These are phyloP conservation scores for Sardinella longiceps DNA, from an alignment of 2,797 vertebrate species.

Conservation along the genomic window DNA sequence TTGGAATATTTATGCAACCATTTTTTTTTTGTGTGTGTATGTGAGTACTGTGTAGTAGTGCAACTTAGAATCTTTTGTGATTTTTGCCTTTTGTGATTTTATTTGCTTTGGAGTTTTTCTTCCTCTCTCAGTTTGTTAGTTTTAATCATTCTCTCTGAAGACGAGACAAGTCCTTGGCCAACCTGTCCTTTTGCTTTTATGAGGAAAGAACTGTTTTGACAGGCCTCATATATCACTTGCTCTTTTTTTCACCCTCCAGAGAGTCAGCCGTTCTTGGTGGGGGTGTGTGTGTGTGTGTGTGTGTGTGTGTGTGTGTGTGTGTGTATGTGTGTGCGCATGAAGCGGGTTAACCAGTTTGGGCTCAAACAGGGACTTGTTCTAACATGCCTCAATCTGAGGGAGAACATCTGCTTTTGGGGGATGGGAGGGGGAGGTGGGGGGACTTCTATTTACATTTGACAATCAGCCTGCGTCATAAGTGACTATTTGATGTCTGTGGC, in stretches of 20 bases:
- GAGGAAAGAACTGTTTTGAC: conserved; percentile 27
- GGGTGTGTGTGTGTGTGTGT: neutral
- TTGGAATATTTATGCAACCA: neutral
- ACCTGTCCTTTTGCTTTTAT: conserved; percentile 4
- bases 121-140: neutral
- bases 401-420: neutral
- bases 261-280: neutral
- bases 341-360: conserved; percentile 50
- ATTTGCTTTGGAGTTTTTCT: neutral
- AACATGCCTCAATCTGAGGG: conserved; percentile 31
- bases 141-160: conserved; percentile 29
- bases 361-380: conserved; percentile 25
- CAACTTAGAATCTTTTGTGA: conserved; percentile 31
- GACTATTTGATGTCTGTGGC: neutral
- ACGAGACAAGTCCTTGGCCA: conserved; percentile 26
- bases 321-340: neutral
- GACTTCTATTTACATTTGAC: conserved; percentile 4
- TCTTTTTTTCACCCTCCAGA: conserved; percentile 14
- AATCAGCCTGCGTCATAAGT: neutral
- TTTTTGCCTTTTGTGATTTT: neutral
- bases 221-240: conserved; percentile 31
- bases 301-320: conserved; percentile 32
- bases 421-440: too few species aligned
- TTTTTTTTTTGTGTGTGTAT: neutral
- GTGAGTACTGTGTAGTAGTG: neutral